Evolutionary conservation across 2,888 invertebrate genomes (phyloP), one percentile per base, ranked within the genome.

Genomic region (Caradrina kadenii): DNA sequence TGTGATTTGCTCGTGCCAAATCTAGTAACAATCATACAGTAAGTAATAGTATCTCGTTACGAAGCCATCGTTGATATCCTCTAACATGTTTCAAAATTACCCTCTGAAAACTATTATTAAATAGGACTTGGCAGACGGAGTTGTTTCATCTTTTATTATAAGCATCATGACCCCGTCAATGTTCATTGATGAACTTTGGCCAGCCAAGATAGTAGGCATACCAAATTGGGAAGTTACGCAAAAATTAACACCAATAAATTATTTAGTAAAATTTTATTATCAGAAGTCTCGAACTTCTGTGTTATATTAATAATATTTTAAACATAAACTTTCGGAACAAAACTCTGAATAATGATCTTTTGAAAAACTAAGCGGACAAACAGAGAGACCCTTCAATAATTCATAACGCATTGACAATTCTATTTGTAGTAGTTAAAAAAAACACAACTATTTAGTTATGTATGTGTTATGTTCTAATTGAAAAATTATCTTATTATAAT

Each of bases 1-100:
- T 45, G 72, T 60, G 42, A 73, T 74, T 73, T 74, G 19, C 49
- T 74, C 68, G 68, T 74, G 56, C 74, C 74, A 62, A 73, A 73
- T 73, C 74, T 68, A 58, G 58, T 11, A 62, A 63, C 68, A 52
- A 74, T 62, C 61, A 50, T 22, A 59, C n/a, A 50, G 55, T 65
- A 48, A 6, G 45, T 8, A 35, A 35, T 53, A 26, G 15, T 17
- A 26, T 53, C 15, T 15, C 15, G 42, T 42, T 13, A 42, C 4
- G 15, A 42, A 13, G 15, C 42, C 8, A 42, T 39, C 42, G 15
- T 15, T 17, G 6, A 2, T 13, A 45, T 45, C 45, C 45, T 45
- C 15, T 45, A 45, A 45, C 45, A 45, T 1, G 45, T 45, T 39
- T 49, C 49, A 19, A 49, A 49, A n/a, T 7, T 19, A 19, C n/a